These are phyloP conservation scores for Lamellibrachia satsuma DNA, from an alignment of 2,888 invertebrate genomes.

Conservation along the genomic window DNA sequence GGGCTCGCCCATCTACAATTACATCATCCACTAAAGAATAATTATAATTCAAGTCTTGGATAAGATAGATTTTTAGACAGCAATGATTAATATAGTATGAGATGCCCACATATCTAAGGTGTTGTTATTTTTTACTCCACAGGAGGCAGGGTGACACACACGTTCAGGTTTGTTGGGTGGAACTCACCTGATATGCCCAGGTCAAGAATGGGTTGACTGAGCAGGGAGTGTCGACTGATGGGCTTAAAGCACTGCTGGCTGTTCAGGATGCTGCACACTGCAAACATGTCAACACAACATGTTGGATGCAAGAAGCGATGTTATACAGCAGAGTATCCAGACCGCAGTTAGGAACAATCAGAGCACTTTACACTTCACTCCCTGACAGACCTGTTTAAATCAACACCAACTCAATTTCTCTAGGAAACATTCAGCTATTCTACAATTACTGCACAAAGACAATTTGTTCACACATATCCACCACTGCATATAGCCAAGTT, in stretches of 20 bases:
- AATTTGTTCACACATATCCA: no score
- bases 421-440: no score
- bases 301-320: background rate
- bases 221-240: constrained; percentile 10
- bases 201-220: background rate
- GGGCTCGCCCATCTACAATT: constrained; percentile 25
- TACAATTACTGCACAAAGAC: no score
- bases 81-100: background rate
- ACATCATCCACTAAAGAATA: background rate
- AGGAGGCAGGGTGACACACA: background rate
- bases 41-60: constrained; percentile 17
- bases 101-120: no score
- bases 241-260: constrained; percentile 21
- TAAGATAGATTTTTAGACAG: background rate
- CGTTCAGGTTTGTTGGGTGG: background rate
- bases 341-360: no score
- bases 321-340: background rate
- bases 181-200: background rate
- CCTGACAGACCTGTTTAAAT: no score
- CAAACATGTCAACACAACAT: background rate
- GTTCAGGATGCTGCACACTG: constrained; percentile 25
- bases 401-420: no score
- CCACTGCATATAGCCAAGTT: no score
- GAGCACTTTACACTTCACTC: no score
- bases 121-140: background rate